Conservation (phyloP, 1,140 invertebrate species). For the Cepaea nemoralis region DNA sequence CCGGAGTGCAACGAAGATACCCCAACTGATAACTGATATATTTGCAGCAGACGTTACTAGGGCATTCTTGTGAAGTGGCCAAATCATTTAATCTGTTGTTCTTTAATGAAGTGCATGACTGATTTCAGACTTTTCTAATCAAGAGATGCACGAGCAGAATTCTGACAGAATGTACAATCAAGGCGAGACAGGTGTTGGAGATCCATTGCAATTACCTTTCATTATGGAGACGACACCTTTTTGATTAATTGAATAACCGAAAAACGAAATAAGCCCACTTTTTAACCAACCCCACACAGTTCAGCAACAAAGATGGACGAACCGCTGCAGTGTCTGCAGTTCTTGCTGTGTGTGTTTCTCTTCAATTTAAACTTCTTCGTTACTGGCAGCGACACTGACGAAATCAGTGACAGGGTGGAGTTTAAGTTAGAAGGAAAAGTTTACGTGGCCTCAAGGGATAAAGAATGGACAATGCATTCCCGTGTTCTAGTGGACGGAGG, state of each 20-base stretch:
- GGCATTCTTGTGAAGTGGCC: no score
- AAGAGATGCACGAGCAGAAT: no score
- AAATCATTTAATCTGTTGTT: no score
- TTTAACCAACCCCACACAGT: not conserved
- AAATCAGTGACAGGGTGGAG: conserved; percentile 38
- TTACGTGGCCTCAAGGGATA: conserved; percentile 52
- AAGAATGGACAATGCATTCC: conserved; percentile 74
- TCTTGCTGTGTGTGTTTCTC: conserved; percentile 43
- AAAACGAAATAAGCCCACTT: not conserved
- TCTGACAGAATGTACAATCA: no score
- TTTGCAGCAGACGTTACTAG: no score
- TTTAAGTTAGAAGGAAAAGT: conserved; percentile 57
- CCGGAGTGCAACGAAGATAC: no score
- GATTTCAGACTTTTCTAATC: no score
- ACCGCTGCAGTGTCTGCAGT: conserved; percentile 39
- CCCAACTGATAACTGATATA: no score
- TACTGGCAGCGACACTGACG: conserved; percentile 41
- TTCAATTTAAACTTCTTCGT: conserved; percentile 40
- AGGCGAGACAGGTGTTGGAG: no score
- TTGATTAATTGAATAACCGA: not conserved
- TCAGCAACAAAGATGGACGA: conserved; percentile 41
- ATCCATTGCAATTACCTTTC: no score
- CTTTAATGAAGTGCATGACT: no score
- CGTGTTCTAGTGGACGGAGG: conserved; percentile 89
- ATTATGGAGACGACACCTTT: no score